Evolutionary conservation across 2,888 invertebrate genomes (phyloP), one percentile per base, ranked within the genome.

Genomic region (Drosophila rubida): DNA sequence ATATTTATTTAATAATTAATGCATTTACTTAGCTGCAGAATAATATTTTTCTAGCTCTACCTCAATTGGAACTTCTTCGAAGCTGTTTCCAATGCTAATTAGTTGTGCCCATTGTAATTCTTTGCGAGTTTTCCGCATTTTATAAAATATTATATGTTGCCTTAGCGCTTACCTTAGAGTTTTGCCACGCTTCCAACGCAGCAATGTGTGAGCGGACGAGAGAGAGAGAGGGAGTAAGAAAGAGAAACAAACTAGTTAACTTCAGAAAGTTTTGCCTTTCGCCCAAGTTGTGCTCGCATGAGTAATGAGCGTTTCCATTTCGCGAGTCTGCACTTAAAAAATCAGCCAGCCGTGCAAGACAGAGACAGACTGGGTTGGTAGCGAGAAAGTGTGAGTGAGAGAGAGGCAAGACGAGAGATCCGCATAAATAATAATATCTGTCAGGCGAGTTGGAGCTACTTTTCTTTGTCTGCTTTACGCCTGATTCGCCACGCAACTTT

Each of bases 401-500:
- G 13, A 30, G 37, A 42, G 19, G n/a, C n/a, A n/a, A 14, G 9
- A n/a, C 60, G 44, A 75, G 61, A 74, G 69, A 75, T 75, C 60
- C 63, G 68, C 68, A 81, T 87, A 85, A 87, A 85, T 87, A 87
- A 82, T 85, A 85, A 85, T 82, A 86, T 79, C 82, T 86, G 83
- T 76, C 86, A 82, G 77, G 35, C n/a, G 76, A 73, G 32, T 66
- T 63, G 73, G 22, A 79, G 73, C 62, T 63, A 72, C 67, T 81
- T 81, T 65, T 80, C 78, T 69, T 75, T 80, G 84, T 78, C 78
- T 75, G 72, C 80, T 69, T 82, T 80, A 79, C 74, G 80, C 69
- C 69, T 76, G 88, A 82, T 82, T 88, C 77, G 88, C 73, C 73
- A 69, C 80, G 88, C 80, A 85, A 79, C 80, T 85, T 87, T 75